A percentile compares a stretch with the other conserved stretches of the same genome.
Conservation (phyloP, 1,140 invertebrate species). For the Apis dorsata region DNA sequence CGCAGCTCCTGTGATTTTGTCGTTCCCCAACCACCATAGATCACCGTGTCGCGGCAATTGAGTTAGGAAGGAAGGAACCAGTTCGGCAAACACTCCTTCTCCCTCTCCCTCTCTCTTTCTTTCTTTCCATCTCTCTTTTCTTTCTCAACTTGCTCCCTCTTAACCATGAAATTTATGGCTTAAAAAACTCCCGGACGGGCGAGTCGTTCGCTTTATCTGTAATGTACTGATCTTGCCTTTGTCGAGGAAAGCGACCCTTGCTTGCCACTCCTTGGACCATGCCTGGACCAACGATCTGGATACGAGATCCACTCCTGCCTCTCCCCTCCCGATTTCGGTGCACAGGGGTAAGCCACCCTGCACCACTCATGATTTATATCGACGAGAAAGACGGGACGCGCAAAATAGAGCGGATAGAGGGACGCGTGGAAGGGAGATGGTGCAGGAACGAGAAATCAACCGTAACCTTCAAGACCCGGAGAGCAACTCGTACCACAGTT, state of each 20-base stretch:
- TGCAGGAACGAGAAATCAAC: slow-evolving; percentile 36
- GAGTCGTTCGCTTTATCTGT: slow-evolving; percentile 79
- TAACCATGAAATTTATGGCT: slow-evolving; percentile 76
- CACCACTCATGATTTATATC: slow-evolving; percentile 75
- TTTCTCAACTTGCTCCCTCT: slow-evolving; percentile 45
- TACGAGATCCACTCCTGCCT: slow-evolving; percentile 60
- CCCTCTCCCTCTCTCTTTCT: not conserved
- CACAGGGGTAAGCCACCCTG: slow-evolving; percentile 65
- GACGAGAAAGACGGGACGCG: slow-evolving; percentile 54
- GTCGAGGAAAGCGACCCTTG: slow-evolving; percentile 67
- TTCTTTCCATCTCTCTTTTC: slow-evolving; percentile 10
- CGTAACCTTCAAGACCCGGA: slow-evolving; percentile 48
- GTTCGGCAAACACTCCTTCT: slow-evolving; percentile 79
- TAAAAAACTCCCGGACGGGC: slow-evolving; percentile 78
- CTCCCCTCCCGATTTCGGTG: slow-evolving; percentile 50
- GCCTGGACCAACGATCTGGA: slow-evolving; percentile 68
- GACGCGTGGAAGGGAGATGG: not conserved
- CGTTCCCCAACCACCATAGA: slow-evolving; percentile 73
- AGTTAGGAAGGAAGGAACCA: slow-evolving; percentile 81
- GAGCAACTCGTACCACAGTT: slow-evolving; percentile 44
- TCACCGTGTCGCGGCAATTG: slow-evolving; percentile 78
- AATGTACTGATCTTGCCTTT: slow-evolving; percentile 80
- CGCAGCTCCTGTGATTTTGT: slow-evolving; percentile 75
- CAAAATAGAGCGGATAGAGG: slow-evolving; percentile 22
- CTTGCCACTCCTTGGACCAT: slow-evolving; percentile 62